Percentiles rank a stretch among this genome's conserved stretches.
phyloP scores from a whole-genome alignment of 2,888 invertebrate species.

The Chorisops tibialis region DNA sequence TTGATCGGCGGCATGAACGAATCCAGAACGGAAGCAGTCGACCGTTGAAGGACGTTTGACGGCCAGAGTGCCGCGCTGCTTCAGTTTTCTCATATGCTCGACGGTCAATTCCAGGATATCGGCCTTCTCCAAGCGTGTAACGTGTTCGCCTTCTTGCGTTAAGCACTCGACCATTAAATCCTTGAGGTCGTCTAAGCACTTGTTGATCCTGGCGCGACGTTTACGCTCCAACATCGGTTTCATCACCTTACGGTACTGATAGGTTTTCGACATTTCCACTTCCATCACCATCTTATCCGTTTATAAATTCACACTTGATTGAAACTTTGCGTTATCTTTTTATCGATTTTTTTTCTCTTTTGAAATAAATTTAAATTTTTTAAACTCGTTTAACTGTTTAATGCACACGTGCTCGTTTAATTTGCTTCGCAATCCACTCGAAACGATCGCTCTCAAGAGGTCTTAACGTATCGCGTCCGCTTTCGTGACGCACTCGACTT shows the following conservation, averaged over 20 bases:
- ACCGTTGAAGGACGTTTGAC: constrained; percentile 66
- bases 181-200: constrained; percentile 84
- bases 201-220: constrained; percentile 83
- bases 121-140: constrained; percentile 81
- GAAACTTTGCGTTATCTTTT: background rate
- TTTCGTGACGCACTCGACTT: constrained; percentile 11
- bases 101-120: constrained; percentile 85
- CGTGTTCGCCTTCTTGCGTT: constrained; percentile 81
- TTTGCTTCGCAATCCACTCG: constrained; percentile 20
- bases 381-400: constrained; percentile 20
- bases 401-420: constrained; percentile 15
- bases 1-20: constrained; percentile 86
- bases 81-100: constrained; percentile 74
- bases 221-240: constrained; percentile 89
- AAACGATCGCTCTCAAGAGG: constrained; percentile 13
- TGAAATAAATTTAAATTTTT: constrained; percentile 17
- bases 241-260: constrained; percentile 93
- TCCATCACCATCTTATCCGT: constrained; percentile 41
- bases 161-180: constrained; percentile 73
- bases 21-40: constrained; percentile 83
- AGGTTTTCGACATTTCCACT: constrained; percentile 74
- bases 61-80: constrained; percentile 72
- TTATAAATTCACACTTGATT: background rate
- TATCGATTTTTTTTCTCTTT: background rate
- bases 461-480: constrained; percentile 19